These are phyloP conservation scores for Chaetodon auriga DNA, from an alignment of 2,113 vertebrate species.

Conservation along the genomic window DNA sequence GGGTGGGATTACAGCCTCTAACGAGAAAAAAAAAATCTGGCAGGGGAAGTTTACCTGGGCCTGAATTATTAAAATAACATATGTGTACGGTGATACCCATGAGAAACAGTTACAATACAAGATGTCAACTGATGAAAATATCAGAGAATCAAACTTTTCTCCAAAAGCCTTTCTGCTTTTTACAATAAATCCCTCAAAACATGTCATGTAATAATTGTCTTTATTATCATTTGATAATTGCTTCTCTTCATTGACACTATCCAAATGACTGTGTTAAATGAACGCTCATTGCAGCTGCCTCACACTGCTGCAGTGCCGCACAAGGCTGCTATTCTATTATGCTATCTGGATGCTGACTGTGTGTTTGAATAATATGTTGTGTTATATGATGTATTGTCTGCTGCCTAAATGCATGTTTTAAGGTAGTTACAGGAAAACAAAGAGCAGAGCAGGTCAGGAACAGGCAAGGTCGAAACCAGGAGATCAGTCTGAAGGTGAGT, in stretches of 20 bases:
- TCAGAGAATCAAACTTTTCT: background rate
- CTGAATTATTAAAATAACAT: slow-evolving; percentile 29
- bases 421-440: background rate
- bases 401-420: background rate
- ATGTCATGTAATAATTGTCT: slow-evolving; percentile 13
- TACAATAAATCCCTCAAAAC: background rate
- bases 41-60: slow-evolving; percentile 17
- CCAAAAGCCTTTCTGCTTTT: background rate
- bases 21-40: slow-evolving; percentile 3
- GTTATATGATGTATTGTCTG: background rate
- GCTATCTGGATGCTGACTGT: background rate
- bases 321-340: background rate
- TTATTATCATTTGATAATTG: slow-evolving; percentile 1
- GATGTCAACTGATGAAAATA: background rate
- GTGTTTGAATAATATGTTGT: background rate
- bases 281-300: background rate
- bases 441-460: too few relatives aligned
- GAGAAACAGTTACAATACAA: background rate
- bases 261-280: slow-evolving; percentile 3
- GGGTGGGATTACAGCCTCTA: slow-evolving; percentile 25
- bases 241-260: background rate
- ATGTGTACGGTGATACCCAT: background rate
- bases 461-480: too few relatives aligned
- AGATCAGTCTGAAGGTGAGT: too few relatives aligned
- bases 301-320: background rate